phyloP scores from a whole-genome alignment of 2,888 invertebrate species.

The Drosophila multiciliata region DNA sequence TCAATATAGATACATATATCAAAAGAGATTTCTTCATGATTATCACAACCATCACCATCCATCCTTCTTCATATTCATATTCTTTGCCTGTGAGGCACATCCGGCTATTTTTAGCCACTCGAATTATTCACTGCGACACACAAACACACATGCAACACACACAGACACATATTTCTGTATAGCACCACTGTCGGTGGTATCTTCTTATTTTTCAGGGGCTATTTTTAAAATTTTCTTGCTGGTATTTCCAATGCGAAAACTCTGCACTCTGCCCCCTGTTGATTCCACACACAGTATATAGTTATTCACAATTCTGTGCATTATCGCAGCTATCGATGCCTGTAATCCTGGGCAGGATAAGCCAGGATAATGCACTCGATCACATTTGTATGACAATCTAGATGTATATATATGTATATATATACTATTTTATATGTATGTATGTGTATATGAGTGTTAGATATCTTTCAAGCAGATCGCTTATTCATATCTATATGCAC shows the following conservation, averaged over 20 bases:
- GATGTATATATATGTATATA: conserved; percentile 41
- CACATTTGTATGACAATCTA: conserved; percentile 35
- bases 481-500: conserved; percentile 62
- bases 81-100: conserved; percentile 64
- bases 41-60: conserved; percentile 44
- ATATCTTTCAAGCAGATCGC: conserved; percentile 38
- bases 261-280: conserved; percentile 23
- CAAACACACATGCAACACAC: conserved; percentile 50
- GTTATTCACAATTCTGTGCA: conserved; percentile 29
- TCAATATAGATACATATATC: conserved; percentile 36
- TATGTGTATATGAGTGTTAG: conserved; percentile 43
- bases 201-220: conserved; percentile 83
- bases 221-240: conserved; percentile 73
- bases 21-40: conserved; percentile 43
- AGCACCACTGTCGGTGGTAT: conserved; percentile 57
- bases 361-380: conserved; percentile 59
- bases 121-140: conserved; percentile 73
- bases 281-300: conserved; percentile 9
- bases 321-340: conserved; percentile 38
- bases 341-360: conserved; percentile 56
- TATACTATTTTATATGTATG: conserved; percentile 9
- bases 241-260: conserved; percentile 59
- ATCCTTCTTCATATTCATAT: conserved; percentile 70
- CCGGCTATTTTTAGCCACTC: conserved; percentile 67
- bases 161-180: conserved; percentile 33